Conservation (phyloP, 2,888 invertebrate species). For the Parthenolecanium corni region DNA sequence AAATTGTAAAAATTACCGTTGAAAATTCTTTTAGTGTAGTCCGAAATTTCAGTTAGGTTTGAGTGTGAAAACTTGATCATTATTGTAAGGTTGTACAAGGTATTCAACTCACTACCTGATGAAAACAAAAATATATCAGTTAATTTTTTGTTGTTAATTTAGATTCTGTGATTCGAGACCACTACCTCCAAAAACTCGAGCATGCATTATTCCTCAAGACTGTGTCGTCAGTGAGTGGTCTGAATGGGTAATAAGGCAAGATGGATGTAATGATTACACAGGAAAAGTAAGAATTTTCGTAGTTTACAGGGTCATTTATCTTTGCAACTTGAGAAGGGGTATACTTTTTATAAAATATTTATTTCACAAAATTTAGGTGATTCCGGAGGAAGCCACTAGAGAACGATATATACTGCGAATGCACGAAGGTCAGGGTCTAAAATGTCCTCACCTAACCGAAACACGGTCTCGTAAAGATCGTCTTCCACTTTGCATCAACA, state of each 20-base stretch:
- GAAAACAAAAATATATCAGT: neutral
- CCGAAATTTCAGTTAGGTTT: too few relatives aligned
- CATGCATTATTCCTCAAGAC: conserved; percentile 46
- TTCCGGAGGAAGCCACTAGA: conserved; percentile 38
- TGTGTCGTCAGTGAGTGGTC: conserved; percentile 49
- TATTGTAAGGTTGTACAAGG: too few relatives aligned
- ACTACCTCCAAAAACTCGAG: conserved; percentile 35
- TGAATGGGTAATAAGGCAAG: conserved; percentile 46
- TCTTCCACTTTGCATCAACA: conserved; percentile 37
- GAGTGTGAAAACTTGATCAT: too few relatives aligned
- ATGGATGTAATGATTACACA: conserved; percentile 41
- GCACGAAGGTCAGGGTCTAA: conserved; percentile 38
- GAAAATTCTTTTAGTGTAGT: too few relatives aligned
- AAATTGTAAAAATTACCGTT: too few relatives aligned
- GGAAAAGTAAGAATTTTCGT: conserved; percentile 35
- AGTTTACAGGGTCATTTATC: neutral
- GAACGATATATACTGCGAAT: conserved; percentile 36
- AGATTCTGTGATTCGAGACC: conserved; percentile 30
- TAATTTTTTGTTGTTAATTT: too few relatives aligned
- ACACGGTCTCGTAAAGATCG: conserved; percentile 36
- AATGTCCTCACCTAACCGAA: conserved; percentile 39
- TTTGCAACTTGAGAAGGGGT: too few relatives aligned
- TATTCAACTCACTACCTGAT: too few relatives aligned
- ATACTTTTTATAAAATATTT: conserved; percentile 8
- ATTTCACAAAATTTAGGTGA: conserved; percentile 33